A percentile compares a stretch with the other conserved stretches of the same genome.
Conservation (phyloP, 1,140 invertebrate genomes). For the Acyrthosiphon pisum region DNA sequence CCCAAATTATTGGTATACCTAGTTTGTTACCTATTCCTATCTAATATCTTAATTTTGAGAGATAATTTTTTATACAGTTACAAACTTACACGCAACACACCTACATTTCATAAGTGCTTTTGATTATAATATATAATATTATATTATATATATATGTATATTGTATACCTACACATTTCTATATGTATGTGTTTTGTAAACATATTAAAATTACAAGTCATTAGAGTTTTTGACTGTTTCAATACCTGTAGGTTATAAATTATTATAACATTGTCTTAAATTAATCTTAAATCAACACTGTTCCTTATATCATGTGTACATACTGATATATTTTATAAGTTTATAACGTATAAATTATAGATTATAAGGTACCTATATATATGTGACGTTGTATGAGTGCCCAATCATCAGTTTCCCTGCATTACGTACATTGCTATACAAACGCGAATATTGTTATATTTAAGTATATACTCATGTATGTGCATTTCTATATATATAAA, state of each 20-base stretch:
- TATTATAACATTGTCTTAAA: not conserved
- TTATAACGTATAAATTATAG: not conserved
- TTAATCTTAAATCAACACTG: not conserved
- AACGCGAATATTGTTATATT: too few species aligned
- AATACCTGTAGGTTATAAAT: not conserved
- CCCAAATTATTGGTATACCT: not conserved
- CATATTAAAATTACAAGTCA: not conserved
- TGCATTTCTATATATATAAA: too few species aligned
- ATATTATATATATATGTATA: not conserved
- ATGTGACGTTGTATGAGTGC: not conserved
- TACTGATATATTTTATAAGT: not conserved
- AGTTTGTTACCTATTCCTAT: not conserved
- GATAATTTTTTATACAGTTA: not conserved
- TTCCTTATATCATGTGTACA: not conserved
- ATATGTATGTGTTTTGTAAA: not conserved
- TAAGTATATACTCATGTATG: too few species aligned
- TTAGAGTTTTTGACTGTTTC: not conserved
- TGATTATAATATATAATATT: not conserved
- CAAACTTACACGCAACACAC: not conserved
- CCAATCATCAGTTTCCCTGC: not conserved
- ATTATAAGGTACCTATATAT: not conserved
- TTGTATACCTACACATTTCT: too few species aligned
- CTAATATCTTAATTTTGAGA: constrained; percentile 1
- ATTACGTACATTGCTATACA: not conserved
- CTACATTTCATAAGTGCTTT: not conserved